These are phyloP conservation scores for Leptobrachium ailaonicum DNA, from an alignment of 2,113 vertebrate species.

Conservation along the genomic window DNA sequence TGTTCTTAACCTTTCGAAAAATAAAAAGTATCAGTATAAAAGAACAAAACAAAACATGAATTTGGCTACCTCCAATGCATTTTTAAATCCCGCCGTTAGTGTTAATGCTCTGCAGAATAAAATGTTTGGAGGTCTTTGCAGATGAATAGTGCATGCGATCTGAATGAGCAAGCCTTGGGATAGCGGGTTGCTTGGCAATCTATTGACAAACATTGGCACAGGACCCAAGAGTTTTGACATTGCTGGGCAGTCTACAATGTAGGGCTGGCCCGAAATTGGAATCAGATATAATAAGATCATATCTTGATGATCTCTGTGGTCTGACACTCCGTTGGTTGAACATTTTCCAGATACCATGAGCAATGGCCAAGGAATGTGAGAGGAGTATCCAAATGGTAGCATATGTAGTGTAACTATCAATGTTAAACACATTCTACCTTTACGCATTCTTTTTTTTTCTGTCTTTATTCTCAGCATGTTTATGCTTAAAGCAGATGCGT, in stretches of 20 bases:
- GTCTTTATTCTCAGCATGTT: neutral
- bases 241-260: conserved; percentile 35
- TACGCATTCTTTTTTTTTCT: neutral
- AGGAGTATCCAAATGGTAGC: conserved; percentile 38
- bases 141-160: conserved; percentile 21
- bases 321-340: conserved; percentile 38
- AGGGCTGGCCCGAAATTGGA: conserved; percentile 35
- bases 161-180: conserved; percentile 37
- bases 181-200: conserved; percentile 46
- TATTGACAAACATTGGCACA: conserved; percentile 44
- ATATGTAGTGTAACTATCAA: conserved; percentile 31
- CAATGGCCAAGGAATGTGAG: conserved; percentile 41
- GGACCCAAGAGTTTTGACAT: conserved; percentile 47
- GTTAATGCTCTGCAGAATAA: conserved; percentile 1
- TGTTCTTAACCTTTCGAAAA: conserved; percentile 4
- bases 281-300: conserved; percentile 50
- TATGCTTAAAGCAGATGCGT: neutral
- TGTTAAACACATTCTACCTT: conserved; percentile 17
- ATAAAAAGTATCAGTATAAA: neutral
- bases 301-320: conserved; percentile 39
- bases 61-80: neutral
- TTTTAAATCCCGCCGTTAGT: neutral
- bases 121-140: conserved; percentile 27
- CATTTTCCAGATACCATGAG: conserved; percentile 36
- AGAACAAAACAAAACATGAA: neutral